These are phyloP conservation scores for Colaptes auratus DNA, from an alignment of 2,113 vertebrate species.

Conservation along the genomic window DNA sequence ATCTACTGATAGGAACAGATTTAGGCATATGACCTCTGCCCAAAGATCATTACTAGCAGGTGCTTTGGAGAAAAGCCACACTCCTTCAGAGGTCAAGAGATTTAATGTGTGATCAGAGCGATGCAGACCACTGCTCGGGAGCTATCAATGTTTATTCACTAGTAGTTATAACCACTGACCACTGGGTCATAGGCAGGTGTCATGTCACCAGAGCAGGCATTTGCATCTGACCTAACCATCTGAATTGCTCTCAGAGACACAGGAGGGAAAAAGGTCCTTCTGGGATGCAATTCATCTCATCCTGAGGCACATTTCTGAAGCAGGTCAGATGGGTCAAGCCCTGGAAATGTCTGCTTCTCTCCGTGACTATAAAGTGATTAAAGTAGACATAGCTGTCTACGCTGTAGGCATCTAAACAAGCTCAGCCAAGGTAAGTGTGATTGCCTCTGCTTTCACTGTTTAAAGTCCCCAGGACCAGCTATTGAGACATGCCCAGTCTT, in stretches of 20 bases:
- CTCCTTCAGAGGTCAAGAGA: neutral
- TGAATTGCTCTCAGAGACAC: accelerated
- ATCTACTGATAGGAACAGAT: neutral
- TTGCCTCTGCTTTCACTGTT: accelerated
- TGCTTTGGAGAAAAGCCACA: neutral
- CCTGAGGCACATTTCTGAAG: neutral
- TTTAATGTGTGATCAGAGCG: neutral
- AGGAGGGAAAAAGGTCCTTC: neutral
- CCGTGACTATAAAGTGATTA: neutral
- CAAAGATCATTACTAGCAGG: neutral
- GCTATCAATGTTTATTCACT: accelerated
- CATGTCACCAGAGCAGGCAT: neutral
- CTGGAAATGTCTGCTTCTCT: constrained; percentile 13
- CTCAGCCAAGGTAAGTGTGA: neutral
- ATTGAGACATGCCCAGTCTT: neutral
- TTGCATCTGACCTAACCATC: neutral
- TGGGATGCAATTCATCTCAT: neutral
- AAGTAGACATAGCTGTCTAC: neutral
- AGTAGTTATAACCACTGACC: neutral
- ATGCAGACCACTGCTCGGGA: neutral
- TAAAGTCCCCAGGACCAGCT: neutral
- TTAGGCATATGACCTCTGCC: neutral
- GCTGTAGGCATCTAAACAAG: neutral
- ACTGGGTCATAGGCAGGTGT: neutral
- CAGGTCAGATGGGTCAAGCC: constrained; percentile 7